Conservation (phyloP, 2,888 invertebrate genomes). For the Troilus luridus region DNA sequence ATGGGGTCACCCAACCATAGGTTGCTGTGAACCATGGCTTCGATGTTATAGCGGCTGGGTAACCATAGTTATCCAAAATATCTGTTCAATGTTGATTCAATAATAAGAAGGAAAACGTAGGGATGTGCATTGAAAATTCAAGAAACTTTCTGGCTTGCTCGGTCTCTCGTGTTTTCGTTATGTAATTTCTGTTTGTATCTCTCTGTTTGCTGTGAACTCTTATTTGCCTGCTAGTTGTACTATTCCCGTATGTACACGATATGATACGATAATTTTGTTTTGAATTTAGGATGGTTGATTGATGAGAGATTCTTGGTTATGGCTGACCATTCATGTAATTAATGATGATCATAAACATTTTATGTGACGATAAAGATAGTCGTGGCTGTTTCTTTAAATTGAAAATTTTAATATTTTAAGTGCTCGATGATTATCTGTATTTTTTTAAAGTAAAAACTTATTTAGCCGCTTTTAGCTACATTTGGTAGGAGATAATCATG, state of each 20-base stretch:
- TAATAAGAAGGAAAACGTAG: neutral
- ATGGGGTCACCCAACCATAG: too few relatives aligned
- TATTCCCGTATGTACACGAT: neutral
- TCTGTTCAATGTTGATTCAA: neutral
- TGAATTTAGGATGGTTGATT: neutral
- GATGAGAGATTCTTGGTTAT: neutral
- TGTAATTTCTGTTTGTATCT: constrained; percentile 12
- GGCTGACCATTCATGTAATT: neutral
- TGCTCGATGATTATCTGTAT: too few relatives aligned
- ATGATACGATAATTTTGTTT: neutral
- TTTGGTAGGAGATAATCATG: too few relatives aligned
- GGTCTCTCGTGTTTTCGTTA: neutral
- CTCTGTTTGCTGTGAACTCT: constrained; percentile 4
- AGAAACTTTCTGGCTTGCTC: neutral
- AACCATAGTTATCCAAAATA: too few relatives aligned
- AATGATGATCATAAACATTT: neutral
- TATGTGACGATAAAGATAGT: neutral
- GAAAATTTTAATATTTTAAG: too few relatives aligned
- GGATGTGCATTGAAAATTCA: neutral
- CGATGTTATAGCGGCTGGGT: too few relatives aligned
- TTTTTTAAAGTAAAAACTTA: too few relatives aligned
- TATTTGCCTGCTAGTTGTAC: neutral
- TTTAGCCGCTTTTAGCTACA: too few relatives aligned
- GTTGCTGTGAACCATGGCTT: too few relatives aligned
- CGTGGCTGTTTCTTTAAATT: neutral